phyloP scores from a whole-genome alignment of 1,140 invertebrate genomes.

The Chironomus tepperi region DNA sequence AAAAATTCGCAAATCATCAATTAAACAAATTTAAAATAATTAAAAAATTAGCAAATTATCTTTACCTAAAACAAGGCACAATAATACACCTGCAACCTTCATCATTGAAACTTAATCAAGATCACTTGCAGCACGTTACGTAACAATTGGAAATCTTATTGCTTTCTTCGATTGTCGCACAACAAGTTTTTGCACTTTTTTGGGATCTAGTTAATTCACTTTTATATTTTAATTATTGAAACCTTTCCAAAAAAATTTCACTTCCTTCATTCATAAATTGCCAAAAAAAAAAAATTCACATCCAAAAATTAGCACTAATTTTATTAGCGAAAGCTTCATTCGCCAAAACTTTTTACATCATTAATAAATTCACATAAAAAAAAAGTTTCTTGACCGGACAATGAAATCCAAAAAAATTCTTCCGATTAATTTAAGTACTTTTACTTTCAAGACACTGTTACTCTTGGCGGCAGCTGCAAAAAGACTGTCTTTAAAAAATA shows the following conservation, averaged over 20 bases:
- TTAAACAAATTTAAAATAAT: too few species aligned
- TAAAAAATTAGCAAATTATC: too few species aligned
- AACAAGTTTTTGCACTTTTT: not conserved
- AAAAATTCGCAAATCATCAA: too few species aligned
- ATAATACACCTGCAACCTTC: not conserved
- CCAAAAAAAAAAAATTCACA: not conserved
- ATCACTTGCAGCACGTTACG: not conserved
- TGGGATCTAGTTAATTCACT: not conserved
- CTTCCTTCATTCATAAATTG: not conserved
- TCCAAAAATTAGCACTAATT: not conserved
- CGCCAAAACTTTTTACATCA: not conserved
- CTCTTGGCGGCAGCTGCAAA: not conserved
- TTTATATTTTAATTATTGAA: not conserved
- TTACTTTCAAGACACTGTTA: not conserved
- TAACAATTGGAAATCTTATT: not conserved
- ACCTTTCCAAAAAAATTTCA: not conserved
- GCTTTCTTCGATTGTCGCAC: not conserved
- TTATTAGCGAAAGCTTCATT: slow-evolving; percentile 2
- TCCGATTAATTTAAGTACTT: not conserved
- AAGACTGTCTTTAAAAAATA: not conserved
- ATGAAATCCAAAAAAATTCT: not conserved
- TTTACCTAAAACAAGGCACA: not conserved
- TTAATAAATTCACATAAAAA: not conserved
- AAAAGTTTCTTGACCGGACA: not conserved
- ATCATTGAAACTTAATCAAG: not conserved